These are phyloP conservation scores for Acanthis flammea DNA, from an alignment of 2,797 vertebrate species.

Conservation along the genomic window DNA sequence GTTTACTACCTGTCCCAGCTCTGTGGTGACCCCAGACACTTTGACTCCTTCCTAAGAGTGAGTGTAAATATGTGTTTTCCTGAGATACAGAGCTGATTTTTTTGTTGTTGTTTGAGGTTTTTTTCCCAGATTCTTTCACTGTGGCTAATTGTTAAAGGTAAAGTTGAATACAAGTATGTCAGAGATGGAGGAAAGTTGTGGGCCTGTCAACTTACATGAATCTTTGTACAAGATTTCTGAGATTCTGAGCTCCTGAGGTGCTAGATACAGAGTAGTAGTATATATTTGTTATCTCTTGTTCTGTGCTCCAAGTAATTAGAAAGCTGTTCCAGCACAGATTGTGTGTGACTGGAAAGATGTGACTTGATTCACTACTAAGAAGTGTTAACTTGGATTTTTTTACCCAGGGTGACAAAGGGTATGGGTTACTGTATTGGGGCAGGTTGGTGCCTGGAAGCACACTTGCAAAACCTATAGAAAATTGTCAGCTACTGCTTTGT, in stretches of 20 bases:
- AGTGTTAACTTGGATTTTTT: background rate
- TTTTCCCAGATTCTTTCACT: background rate
- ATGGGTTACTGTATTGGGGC: background rate
- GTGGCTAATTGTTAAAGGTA: background rate
- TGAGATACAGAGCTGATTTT: background rate
- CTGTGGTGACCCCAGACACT: slow-evolving; percentile 85
- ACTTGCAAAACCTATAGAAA: background rate
- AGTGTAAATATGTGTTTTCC: slow-evolving; percentile 20
- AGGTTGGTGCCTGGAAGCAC: background rate
- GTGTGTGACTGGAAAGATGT: background rate
- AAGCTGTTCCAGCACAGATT: background rate
- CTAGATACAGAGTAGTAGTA: background rate
- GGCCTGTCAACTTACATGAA: background rate
- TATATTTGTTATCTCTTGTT: background rate
- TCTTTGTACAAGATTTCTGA: background rate
- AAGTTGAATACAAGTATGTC: background rate
- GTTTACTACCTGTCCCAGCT: slow-evolving; percentile 93
- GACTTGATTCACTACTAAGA: background rate
- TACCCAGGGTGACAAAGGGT: background rate
- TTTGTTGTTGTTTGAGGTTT: background rate
- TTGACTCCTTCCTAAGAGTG: slow-evolving; percentile 91
- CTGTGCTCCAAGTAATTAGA: background rate
- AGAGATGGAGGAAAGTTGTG: background rate
- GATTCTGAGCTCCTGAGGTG: background rate
- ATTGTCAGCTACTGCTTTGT: background rate